Base-by-base conservation (phyloP, 2,888 invertebrate genomes). In the Cyrtodaria siliqua region DNA sequence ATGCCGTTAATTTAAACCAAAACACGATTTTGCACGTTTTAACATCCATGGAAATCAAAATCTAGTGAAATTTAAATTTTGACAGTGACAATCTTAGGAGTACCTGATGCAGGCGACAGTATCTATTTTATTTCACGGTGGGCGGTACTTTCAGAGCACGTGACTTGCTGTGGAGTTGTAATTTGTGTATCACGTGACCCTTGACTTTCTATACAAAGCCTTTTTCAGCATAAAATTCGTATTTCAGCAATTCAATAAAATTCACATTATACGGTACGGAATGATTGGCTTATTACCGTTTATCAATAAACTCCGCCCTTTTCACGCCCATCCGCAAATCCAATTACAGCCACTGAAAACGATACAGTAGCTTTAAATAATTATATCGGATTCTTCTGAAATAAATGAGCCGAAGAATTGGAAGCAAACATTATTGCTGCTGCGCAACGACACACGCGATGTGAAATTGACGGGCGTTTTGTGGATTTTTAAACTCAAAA, bases 51-150 rank as follows among this genome's bases (percentile, higher is more conserved):
- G 47, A 33, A 33, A 33, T 33, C 33, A 33, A 33, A 33, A 12
- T 33, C 33, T 8, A 33, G 12, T 33, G 33, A 33, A 33, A 33
- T 33, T 33, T 33, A 8, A 33, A 33, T 33, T 33, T 33, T 33
- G 20, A 44, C 44, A 44, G 44, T 18, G 44, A 44, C 16, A 18
- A 44, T 44, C 52, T 16, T 52, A 24, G 14, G 52, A 26, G 4
- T 18, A 24, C 52, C 14, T 66, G 64, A 44, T 27, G 23, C 64
- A 20, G 44, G 18, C 44, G 52, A 60, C 53, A 27, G 47, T 71
- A 72, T 82, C 75, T 73, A 74, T 76, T 82, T 73, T 70, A 82
- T 79, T 68, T 73, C 67, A 56, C 73, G 42, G 64, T 76, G 67
- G 82, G 82, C 73, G 82, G 73, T 63, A 29, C 79, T 70, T 47